Evolutionary conservation across 2,113 vertebrate species (phyloP), one percentile per base, ranked within the genome.

Genomic region (Alosa alosa): DNA sequence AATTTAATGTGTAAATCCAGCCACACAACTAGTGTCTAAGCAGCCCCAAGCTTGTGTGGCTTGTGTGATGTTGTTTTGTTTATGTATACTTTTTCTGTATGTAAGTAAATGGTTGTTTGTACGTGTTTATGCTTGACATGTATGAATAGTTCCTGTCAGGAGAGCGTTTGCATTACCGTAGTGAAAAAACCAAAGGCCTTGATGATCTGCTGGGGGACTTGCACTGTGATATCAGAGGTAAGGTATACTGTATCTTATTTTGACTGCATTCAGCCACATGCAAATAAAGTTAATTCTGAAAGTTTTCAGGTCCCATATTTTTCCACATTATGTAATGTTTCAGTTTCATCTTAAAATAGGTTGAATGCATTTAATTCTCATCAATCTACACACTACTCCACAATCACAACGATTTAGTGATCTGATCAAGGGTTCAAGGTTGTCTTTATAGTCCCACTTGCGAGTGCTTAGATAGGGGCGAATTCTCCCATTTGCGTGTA

Each of bases 101-200:
- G 2, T 60, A 60, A 20, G 20, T 60, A n/a, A 60, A 60, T 22
- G 20, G 20, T 22, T 60, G 20, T 49, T 49, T 49, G 47, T 49
- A 10, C 86, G 4, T 83, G 20, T 83, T 17, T 72, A 39, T 86
- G n/a, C 90, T 6, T 78, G 1, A 36, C 36, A n/a, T 39, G 49
- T 68, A 50, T 22, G 17, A 68, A 68, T 88, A 97, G 97, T 99
- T 99, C 91, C 93, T 99, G 68, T 98, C 97, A 86, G 96, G 97
- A 5, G 95, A 97, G 46, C 96, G 96, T 87, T 94, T 99, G 72
- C 97, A 99, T 89, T 99, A 99, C 86, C 96, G 97, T 83, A 99
- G 96, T 68, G 90, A 94, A 82, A 95, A 95, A 88, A 99, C 98
- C 81, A 98, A 96, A 89, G 97, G 99, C 88, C 92, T 99, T 36